Percentiles rank a stretch among this genome's conserved stretches.
Evolutionary conservation across 2,113 vertebrate genomes (phyloP).

Genomic region (Xenopus borealis): DNA sequence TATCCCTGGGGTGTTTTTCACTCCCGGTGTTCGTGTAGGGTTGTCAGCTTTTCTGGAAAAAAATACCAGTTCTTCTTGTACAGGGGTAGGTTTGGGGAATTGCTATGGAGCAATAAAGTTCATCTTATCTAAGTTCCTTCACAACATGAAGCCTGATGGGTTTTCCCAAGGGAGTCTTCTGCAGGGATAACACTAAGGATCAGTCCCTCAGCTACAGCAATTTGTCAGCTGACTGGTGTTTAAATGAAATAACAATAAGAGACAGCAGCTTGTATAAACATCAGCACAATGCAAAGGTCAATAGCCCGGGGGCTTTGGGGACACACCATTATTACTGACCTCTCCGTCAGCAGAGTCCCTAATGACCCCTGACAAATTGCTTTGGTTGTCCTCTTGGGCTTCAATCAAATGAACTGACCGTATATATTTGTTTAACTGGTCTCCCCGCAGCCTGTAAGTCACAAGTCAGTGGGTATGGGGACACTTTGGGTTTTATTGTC

Average conservation of each 20-base stretch:
- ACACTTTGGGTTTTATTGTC: no score
- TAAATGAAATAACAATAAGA: conserved; percentile 54
- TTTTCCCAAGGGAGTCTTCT: neutral
- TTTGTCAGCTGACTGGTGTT: conserved; percentile 56
- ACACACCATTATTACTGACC: conserved; percentile 38
- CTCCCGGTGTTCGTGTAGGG: no score
- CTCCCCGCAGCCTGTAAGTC: no score
- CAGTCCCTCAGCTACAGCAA: conserved; percentile 49
- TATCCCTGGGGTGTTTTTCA: no score
- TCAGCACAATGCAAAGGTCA: conserved; percentile 47
- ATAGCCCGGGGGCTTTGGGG: conserved; percentile 50
- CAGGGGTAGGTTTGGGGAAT: no score
- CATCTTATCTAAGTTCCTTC: no score
- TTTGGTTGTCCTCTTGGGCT: conserved; percentile 33
- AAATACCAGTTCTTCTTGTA: no score
- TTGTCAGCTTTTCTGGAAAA: no score
- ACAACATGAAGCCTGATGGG: no score
- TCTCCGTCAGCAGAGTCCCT: conserved; percentile 41
- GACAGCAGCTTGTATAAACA: conserved; percentile 59
- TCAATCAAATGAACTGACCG: conserved; percentile 56
- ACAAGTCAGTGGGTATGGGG: no score
- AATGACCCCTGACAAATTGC: conserved; percentile 40
- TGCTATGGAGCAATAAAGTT: no score
- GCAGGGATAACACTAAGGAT: neutral
- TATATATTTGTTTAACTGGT: rapidly evolving